Base-by-base conservation (phyloP, 1,140 invertebrate species). In the Diachasmimorpha longicaudata region DNA sequence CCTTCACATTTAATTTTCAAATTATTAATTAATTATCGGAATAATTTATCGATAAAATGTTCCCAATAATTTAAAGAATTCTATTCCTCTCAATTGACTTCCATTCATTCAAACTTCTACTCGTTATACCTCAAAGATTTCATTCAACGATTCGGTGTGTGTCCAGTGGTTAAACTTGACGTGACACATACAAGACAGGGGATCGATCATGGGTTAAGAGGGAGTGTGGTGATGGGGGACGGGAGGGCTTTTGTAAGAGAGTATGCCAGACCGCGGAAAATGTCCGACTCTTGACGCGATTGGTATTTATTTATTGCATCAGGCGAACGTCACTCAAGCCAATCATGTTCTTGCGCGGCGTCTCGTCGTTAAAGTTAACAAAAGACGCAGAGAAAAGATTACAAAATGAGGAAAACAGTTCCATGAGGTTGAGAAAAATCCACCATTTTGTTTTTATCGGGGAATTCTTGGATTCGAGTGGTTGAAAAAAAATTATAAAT, bases 281-380 rank as follows among this genome's bases (percentile, higher is more conserved):
- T 81, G 78, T 76, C 77, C 76, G 77, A 77, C 77, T 70, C 63
- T 69, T 69, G 77, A 76, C 77, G 68, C 80, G 80, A 83, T 84
- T 80, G 81, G 82, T 83, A 84, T 84, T 84, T 83, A 84, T 84
- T 84, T 84, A 84, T 84, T 83, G 80, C 83, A 83, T 84, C 83
- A 82, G 79, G 70, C 82, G 74, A 70, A 75, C 81, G 80, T 84
- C 82, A 78, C 79, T 78, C 82, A 79, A 70, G 66, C 77, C 8
- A 25, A 77, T 48, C 55, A 79, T 80, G 81, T 82, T 82, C 81
- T 81, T 78, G 78, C 78, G 76, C 83, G 74, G 75, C 79, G 76
- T 82, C 74, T 75, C 79, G 46, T 67, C 75, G 80, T 76, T 79
- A 70, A 70, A 55, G 6, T 37, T 19, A 68, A 70, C 21, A 31